Conservation (phyloP, 2,888 invertebrate species). For the Calameuta filiformis region DNA sequence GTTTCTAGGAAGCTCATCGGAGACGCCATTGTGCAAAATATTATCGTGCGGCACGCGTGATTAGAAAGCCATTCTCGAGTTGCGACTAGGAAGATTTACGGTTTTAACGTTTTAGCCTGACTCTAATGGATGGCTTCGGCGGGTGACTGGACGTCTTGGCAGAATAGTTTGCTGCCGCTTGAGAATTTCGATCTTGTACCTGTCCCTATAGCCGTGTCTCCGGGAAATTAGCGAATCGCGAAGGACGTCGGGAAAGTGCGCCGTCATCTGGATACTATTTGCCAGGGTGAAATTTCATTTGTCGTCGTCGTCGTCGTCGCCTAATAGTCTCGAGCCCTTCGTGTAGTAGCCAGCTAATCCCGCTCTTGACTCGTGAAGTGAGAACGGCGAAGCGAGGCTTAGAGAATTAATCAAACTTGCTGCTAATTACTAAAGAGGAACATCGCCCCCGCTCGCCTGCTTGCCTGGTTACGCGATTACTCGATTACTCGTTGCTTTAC, state of each 20-base stretch:
- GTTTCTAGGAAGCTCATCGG: not conserved
- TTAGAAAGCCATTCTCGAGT: not conserved
- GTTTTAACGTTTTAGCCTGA: not conserved
- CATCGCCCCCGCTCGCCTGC: not conserved
- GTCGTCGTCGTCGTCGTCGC: constrained; percentile 29
- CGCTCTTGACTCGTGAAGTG: not conserved
- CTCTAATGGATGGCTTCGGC: constrained; percentile 1
- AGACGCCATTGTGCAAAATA: not conserved
- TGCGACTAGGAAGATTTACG: constrained; percentile 1
- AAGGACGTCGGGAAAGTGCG: not conserved
- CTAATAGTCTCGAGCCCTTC: not conserved
- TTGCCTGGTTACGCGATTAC: not conserved
- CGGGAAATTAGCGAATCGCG: not conserved
- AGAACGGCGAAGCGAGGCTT: not conserved
- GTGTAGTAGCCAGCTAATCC: not conserved
- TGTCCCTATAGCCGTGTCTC: not conserved
- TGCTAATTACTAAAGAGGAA: not conserved
- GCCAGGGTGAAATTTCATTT: constrained; percentile 55
- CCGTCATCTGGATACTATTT: constrained; percentile 39
- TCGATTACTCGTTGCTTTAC: not conserved
- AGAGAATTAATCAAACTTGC: not conserved
- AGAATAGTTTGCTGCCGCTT: not conserved
- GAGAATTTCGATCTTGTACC: not conserved
- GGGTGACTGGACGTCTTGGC: not conserved
- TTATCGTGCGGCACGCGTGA: not conserved